Evolutionary conservation across 2,797 vertebrate species (phyloP).

Genomic region (Jordanella pulchra): DNA sequence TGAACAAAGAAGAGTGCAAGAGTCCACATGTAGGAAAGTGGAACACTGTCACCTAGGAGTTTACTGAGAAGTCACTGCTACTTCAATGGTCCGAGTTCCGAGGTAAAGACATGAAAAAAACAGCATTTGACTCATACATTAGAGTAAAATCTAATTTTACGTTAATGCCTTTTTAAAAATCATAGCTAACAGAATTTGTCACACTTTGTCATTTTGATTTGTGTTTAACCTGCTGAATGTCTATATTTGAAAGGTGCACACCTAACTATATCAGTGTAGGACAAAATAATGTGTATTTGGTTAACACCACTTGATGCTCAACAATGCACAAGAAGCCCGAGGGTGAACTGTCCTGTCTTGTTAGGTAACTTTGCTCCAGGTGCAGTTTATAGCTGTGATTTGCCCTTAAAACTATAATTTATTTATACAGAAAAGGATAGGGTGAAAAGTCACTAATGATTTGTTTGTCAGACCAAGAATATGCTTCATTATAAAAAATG

Average conservation of each 20-base stretch:
- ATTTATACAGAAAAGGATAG: slow-evolving; percentile 24
- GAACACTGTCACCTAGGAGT: too few species aligned
- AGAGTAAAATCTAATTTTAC: neutral
- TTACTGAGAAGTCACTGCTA: too few species aligned
- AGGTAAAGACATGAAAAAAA: too few species aligned
- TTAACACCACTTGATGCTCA: slow-evolving; percentile 2
- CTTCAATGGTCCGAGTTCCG: too few species aligned
- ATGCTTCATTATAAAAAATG: neutral
- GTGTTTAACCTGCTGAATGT: neutral
- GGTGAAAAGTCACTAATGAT: slow-evolving; percentile 45
- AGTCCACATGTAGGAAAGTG: too few species aligned
- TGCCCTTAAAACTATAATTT: slow-evolving; percentile 27
- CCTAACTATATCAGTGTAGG: slow-evolving; percentile 4
- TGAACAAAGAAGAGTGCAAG: too few species aligned
- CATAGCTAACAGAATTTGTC: neutral
- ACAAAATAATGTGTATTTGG: neutral
- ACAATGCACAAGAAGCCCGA: slow-evolving; percentile 26
- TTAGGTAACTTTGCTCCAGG: slow-evolving; percentile 27
- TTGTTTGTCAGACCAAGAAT: slow-evolving; percentile 9
- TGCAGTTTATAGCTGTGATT: slow-evolving; percentile 30
- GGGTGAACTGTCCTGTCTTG: slow-evolving; percentile 19
- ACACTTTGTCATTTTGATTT: neutral
- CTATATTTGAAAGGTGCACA: slow-evolving; percentile 8
- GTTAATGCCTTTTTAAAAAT: neutral
- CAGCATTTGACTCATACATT: too few species aligned